phyloP scores from a whole-genome alignment of 2,797 vertebrate species.

The Rhynchonycteris naso region DNA sequence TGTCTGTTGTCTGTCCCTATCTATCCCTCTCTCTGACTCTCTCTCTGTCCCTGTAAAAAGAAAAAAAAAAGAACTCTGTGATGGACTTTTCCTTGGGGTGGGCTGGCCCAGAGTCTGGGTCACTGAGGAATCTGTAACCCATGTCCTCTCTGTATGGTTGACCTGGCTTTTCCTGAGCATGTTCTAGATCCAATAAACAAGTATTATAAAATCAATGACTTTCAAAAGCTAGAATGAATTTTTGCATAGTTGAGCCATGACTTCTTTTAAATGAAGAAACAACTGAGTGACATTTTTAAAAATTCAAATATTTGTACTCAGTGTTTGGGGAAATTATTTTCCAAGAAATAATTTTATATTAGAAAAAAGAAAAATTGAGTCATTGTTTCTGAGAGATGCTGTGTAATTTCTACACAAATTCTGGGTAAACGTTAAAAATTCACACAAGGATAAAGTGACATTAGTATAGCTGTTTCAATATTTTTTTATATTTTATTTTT shows the following conservation, averaged over 20 bases:
- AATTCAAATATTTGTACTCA: not conserved
- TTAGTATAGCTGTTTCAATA: not conserved
- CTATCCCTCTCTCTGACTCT: too few relatives aligned
- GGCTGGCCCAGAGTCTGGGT: not conserved
- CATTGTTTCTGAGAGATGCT: not conserved
- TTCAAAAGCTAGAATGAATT: not conserved
- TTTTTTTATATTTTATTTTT: too few relatives aligned
- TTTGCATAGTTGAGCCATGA: not conserved
- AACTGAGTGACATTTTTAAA: not conserved
- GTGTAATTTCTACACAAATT: not conserved
- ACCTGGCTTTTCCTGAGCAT: not conserved
- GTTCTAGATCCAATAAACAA: not conserved
- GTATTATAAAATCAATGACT: not conserved
- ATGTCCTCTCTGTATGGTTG: not conserved
- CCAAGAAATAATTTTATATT: not conserved
- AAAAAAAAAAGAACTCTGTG: not conserved
- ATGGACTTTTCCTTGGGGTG: not conserved
- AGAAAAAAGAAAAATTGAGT: not conserved
- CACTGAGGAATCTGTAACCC: too few relatives aligned
- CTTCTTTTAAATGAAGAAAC: not conserved
- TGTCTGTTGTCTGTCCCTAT: too few relatives aligned
- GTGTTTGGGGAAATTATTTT: not conserved
- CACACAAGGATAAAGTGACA: not conserved
- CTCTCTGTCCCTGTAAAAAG: too few relatives aligned
- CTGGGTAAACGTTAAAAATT: not conserved